Evolutionary conservation across 2,797 vertebrate species (phyloP), one percentile per base, ranked within the genome.

Genomic region (Hoplostethus atlanticus): DNA sequence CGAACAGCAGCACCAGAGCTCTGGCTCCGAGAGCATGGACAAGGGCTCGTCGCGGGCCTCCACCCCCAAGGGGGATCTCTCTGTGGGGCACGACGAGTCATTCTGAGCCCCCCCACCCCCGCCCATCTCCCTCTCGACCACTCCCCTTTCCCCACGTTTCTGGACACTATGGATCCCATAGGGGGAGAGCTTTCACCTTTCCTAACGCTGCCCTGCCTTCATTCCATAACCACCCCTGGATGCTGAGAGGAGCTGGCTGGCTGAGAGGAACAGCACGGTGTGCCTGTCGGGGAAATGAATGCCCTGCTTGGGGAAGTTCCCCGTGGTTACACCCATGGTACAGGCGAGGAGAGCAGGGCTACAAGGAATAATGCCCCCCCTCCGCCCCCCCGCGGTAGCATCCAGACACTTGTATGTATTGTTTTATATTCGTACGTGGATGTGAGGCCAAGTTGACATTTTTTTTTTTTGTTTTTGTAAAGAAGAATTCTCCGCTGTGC

Each of bases 341-440:
- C 66, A 78, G 84, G 70, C 46, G 0, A 69, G 75, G 84, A 89
- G 79, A 79, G 72, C 75, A 50, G 84, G 80, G 79, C 79, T 74
- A 55, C 50, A 72, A 76, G 78, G 80, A 84, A 51, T 69, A 81
- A 68, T 28, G 7, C 56, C 59, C 71, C 67, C 51, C 46, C 30
- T 30, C 55, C 50, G 64, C 75, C 79, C 55, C 30, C 57, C 69
- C 54, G 76, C 76, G 68, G 87, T 91, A 90, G 91, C 95, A 94
- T 96, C 97, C 94, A 96, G 95, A 96, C 96, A 96, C 95, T 96
- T 97, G 96, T 97, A 96, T 95, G 95, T 98, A 96, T 98, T 96
- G 96, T 98, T 99, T 99, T 98, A 96, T 98, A 98, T 97, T 97
- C 96, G 96, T 97, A 97, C 89, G 96, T 98, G 96, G 96, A 97